phyloP scores from a whole-genome alignment of 1,140 invertebrate genomes.

The Drosophila elegans region DNA sequence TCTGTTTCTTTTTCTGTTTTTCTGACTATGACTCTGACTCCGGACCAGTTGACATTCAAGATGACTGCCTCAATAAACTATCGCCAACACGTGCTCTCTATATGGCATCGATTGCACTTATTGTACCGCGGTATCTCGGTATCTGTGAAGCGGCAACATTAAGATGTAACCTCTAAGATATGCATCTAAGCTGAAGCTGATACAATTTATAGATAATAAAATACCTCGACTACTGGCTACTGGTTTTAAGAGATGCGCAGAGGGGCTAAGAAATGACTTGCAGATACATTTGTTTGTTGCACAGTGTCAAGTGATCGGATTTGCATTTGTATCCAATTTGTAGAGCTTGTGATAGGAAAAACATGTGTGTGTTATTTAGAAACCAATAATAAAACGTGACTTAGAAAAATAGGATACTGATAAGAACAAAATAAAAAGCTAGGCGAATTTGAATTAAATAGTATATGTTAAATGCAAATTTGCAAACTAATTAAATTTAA shows the following conservation, averaged over 20 bases:
- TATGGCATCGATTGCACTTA: conserved; percentile 37
- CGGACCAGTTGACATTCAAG: conserved; percentile 74
- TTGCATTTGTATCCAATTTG: not conserved
- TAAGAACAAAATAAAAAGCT: too few species aligned
- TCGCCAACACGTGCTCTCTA: conserved; percentile 64
- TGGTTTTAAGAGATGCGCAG: conserved; percentile 13
- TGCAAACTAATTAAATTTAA: too few species aligned
- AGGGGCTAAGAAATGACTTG: not conserved
- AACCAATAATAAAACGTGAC: too few species aligned
- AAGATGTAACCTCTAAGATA: conserved; percentile 68
- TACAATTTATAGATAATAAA: conserved; percentile 78
- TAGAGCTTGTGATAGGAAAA: not conserved
- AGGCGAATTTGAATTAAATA: too few species aligned
- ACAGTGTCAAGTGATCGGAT: conserved; percentile 19
- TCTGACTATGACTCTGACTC: not conserved
- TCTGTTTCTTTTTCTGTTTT: conserved; percentile 25
- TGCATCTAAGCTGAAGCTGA: conserved; percentile 51
- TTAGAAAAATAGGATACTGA: too few species aligned
- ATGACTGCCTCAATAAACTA: conserved; percentile 35
- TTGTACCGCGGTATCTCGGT: conserved; percentile 28
- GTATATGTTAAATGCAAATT: not conserved
- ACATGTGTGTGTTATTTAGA: too few species aligned
- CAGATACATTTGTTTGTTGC: conserved; percentile 14
- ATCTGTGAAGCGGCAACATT: conserved; percentile 38
- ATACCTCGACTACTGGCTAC: conserved; percentile 37